Evolutionary conservation across 2,888 invertebrate genomes (phyloP).

Genomic region (Papilio protenor): DNA sequence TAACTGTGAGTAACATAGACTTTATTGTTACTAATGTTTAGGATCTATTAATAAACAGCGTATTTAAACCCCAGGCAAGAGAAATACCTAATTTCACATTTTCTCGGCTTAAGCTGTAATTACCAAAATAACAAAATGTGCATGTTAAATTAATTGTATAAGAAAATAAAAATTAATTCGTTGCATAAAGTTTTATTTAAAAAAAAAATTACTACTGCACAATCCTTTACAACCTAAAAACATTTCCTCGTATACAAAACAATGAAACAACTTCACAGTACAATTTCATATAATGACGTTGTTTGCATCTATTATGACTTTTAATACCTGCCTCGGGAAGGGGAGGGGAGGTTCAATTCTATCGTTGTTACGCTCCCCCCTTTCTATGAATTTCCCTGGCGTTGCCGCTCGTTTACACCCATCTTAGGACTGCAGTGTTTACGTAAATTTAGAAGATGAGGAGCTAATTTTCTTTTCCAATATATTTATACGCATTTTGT

Average conservation of each 20-base stretch:
- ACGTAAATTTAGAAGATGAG: background rate
- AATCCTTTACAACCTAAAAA: background rate
- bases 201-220: background rate
- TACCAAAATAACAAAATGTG: no score
- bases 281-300: constrained; percentile 23
- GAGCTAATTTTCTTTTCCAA: background rate
- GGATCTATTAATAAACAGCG: no score
- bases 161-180: background rate
- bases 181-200: background rate
- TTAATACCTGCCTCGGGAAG: constrained; percentile 14
- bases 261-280: background rate
- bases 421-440: background rate
- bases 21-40: no score
- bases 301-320: constrained; percentile 10
- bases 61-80: no score
- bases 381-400: constrained; percentile 17
- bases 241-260: constrained; percentile 16
- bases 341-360: background rate
- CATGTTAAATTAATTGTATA: no score
- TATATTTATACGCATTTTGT: background rate
- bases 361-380: constrained; percentile 21
- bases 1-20: no score
- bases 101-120: no score
- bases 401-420: constrained; percentile 7
- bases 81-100: no score